Percentiles rank a stretch among this genome's conserved stretches.
phyloP scores from a whole-genome alignment of 2,888 invertebrate species.

The Spicauda simplicius region DNA sequence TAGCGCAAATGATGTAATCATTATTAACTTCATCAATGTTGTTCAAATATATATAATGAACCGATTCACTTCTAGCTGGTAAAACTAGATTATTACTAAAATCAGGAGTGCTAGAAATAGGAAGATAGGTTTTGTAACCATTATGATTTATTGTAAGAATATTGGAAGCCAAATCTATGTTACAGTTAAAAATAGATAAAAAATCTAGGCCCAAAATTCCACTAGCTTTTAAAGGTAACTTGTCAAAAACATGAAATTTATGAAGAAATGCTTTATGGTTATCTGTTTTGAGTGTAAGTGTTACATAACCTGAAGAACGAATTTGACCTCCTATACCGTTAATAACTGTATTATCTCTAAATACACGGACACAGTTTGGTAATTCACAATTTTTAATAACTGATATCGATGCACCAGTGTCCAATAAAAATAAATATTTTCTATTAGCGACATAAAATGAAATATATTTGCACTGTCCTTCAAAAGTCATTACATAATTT shows the following conservation, averaged over 20 bases:
- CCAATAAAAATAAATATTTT: conserved; percentile 8
- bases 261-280: neutral
- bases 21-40: too few relatives aligned
- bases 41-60: conserved; percentile 8
- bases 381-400: conserved; percentile 3
- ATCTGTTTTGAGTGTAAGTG: neutral
- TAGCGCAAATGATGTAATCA: neutral
- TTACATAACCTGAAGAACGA: conserved; percentile 17
- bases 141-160: conserved; percentile 15
- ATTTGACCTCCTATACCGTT: conserved; percentile 24
- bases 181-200: conserved; percentile 9
- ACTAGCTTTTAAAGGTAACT: conserved; percentile 9
- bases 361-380: conserved; percentile 1
- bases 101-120: neutral
- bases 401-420: conserved; percentile 19
- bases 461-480: conserved; percentile 10
- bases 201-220: conserved; percentile 25
- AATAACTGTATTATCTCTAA: conserved; percentile 9
- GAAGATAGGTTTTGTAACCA: neutral
- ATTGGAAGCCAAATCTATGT: conserved; percentile 13
- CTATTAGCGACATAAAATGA: neutral
- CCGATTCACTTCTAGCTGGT: conserved; percentile 15
- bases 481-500: conserved; percentile 5
- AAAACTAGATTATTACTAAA: conserved; percentile 12
- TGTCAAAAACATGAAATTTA: conserved; percentile 20